phyloP scores from a whole-genome alignment of 1,140 invertebrate genomes.

The Drosophila guanche region DNA sequence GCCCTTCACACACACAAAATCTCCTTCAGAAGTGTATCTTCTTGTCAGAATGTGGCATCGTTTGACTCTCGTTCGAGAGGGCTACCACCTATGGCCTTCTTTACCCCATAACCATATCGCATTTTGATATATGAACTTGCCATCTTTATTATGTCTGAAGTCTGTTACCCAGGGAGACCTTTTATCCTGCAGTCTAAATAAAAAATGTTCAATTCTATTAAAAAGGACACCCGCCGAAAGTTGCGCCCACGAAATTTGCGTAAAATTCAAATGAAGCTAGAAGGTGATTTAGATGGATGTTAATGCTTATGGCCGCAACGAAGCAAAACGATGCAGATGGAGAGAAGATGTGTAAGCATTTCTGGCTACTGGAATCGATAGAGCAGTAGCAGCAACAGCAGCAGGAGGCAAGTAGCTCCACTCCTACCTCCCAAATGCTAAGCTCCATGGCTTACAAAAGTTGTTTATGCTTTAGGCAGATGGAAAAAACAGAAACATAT shows the following conservation, averaged over 20 bases:
- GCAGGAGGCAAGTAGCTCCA: constrained; percentile 5
- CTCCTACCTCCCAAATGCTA: constrained; percentile 20
- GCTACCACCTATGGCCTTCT: constrained; percentile 1
- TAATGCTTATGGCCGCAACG: constrained; percentile 27
- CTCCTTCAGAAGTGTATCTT: neutral
- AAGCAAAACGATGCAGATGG: neutral
- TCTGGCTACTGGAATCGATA: constrained; percentile 42
- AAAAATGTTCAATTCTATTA: constrained; percentile 72
- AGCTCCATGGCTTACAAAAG: constrained; percentile 51
- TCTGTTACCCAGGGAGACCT: constrained; percentile 62
- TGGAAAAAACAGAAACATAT: constrained; percentile 22
- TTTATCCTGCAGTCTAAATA: constrained; percentile 56
- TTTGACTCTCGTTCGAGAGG: constrained; percentile 5
- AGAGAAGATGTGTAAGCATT: constrained; percentile 28
- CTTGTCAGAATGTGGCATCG: constrained; percentile 2
- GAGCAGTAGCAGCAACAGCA: constrained; percentile 1
- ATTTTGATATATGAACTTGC: constrained; percentile 57
- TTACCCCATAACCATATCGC: constrained; percentile 3
- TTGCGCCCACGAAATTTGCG: constrained; percentile 48
- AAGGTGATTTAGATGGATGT: constrained; percentile 55
- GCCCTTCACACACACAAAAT: neutral
- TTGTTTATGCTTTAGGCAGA: constrained; percentile 50
- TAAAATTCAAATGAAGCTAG: constrained; percentile 65
- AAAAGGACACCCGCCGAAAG: constrained; percentile 34
- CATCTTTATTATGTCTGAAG: constrained; percentile 51